phyloP scores from a whole-genome alignment of 2,888 invertebrate species.

The Andricus curvator region DNA sequence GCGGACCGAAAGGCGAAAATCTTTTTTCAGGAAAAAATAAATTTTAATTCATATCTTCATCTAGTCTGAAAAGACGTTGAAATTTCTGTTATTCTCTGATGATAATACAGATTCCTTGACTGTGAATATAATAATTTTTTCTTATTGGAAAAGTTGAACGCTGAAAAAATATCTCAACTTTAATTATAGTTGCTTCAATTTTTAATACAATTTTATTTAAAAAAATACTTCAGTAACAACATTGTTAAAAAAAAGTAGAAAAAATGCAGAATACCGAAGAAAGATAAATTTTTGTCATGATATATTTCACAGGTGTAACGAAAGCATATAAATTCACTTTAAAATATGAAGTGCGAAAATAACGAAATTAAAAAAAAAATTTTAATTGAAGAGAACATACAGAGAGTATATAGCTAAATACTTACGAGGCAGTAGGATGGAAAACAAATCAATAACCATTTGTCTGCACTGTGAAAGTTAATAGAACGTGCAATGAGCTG shows the following conservation, averaged over 20 bases:
- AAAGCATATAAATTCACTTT: not conserved
- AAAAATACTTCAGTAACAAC: not conserved
- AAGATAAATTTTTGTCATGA: not conserved
- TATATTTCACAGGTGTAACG: not conserved
- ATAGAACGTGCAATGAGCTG: slow-evolving; percentile 24
- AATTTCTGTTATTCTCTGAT: too few species aligned
- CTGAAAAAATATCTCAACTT: too few species aligned
- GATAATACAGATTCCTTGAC: too few species aligned
- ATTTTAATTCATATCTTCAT: too few species aligned
- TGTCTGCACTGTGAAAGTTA: slow-evolving; percentile 30
- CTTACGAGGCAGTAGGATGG: not conserved
- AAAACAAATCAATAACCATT: slow-evolving; percentile 32
- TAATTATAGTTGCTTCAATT: too few species aligned
- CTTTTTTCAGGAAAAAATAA: too few species aligned
- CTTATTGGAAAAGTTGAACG: too few species aligned
- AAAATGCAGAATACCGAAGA: not conserved
- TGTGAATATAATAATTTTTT: too few species aligned
- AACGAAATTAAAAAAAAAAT: not conserved
- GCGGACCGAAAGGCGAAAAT: too few species aligned
- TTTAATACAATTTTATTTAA: too few species aligned
- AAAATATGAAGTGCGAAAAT: not conserved
- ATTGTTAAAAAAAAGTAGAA: not conserved
- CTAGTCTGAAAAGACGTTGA: too few species aligned
- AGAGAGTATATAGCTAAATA: not conserved
- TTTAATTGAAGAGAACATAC: not conserved